These are phyloP conservation scores for Bostrychus sinensis DNA, from an alignment of 2,113 vertebrate species.

Conservation along the genomic window DNA sequence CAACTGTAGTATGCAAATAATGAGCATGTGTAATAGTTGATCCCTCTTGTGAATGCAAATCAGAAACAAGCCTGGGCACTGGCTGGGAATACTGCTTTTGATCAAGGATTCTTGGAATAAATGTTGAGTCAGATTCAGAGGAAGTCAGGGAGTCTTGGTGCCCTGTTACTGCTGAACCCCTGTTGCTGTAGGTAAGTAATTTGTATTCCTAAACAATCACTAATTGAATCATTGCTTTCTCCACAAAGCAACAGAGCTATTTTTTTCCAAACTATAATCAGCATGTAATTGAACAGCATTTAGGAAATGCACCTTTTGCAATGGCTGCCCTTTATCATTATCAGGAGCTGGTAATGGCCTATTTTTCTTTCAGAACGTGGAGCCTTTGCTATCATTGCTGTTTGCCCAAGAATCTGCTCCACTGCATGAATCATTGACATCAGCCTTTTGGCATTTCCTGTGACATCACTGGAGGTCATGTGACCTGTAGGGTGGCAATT, in stretches of 20 bases:
- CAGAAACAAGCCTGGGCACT: background rate
- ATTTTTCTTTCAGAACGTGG: slow-evolving; percentile 17
- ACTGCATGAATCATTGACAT: slow-evolving; percentile 53
- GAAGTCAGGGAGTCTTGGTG: slow-evolving; percentile 15
- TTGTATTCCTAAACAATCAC: background rate
- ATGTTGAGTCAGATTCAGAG: slow-evolving; percentile 16
- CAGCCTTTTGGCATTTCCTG: slow-evolving; percentile 73
- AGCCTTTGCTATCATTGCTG: slow-evolving; percentile 46
- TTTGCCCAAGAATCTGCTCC: slow-evolving; percentile 49
- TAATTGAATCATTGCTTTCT: background rate
- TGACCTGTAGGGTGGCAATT: slow-evolving; percentile 44
- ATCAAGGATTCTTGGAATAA: slow-evolving; percentile 31
- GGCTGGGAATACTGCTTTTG: slow-evolving; percentile 30
- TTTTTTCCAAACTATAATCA: slow-evolving; percentile 1
- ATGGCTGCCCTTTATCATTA: background rate
- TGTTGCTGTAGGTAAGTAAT: background rate
- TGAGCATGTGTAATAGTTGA: slow-evolving; percentile 37
- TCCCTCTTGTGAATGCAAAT: slow-evolving; percentile 16
- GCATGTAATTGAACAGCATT: background rate
- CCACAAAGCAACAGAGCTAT: background rate
- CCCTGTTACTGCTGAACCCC: background rate
- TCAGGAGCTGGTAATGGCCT: slow-evolving; percentile 12
- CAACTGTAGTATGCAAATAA: slow-evolving; percentile 12
- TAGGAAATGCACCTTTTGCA: background rate
- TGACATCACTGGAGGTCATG: slow-evolving; percentile 65